These are phyloP conservation scores for Vicugna pacos DNA, from an alignment of 2,113 vertebrate species.

Conservation along the genomic window DNA sequence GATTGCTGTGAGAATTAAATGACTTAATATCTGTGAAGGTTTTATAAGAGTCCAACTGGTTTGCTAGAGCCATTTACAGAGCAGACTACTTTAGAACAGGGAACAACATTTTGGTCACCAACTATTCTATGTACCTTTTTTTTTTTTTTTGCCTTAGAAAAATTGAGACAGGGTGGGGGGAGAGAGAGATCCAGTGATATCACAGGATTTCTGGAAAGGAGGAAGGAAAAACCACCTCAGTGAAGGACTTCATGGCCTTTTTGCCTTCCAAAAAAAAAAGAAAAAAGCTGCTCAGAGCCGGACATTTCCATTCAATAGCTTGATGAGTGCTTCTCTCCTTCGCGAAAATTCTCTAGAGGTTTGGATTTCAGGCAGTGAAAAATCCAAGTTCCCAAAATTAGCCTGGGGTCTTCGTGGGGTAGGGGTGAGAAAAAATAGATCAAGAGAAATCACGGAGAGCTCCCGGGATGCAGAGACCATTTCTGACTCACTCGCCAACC, in stretches of 20 bases:
- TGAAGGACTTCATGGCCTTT: conserved; percentile 42
- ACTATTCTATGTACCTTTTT: conserved; percentile 65
- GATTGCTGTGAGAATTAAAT: not conserved
- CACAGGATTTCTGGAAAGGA: conserved; percentile 52
- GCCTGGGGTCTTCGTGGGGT: not conserved
- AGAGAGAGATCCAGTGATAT: conserved; percentile 55
- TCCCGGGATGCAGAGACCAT: not conserved
- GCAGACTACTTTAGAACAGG: conserved; percentile 74
- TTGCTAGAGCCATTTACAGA: conserved; percentile 80
- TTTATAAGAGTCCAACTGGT: conserved; percentile 25
- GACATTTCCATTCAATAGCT: not conserved
- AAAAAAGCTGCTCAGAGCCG: not conserved
- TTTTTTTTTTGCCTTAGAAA: conserved; percentile 71
- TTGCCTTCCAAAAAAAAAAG: not conserved
- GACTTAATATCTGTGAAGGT: not conserved
- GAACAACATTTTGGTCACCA: conserved; percentile 63
- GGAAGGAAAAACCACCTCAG: conserved; percentile 19
- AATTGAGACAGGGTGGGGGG: conserved; percentile 42
- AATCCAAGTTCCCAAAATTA: not conserved
- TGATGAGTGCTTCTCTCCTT: not conserved
- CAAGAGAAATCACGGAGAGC: too few species aligned
- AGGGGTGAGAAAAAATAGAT: not conserved
- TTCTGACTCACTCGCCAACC: not conserved
- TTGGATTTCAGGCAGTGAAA: not conserved
- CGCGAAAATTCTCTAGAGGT: not conserved